Base-by-base conservation (phyloP, 2,797 vertebrate genomes). In the Sebastes umbrosus region DNA sequence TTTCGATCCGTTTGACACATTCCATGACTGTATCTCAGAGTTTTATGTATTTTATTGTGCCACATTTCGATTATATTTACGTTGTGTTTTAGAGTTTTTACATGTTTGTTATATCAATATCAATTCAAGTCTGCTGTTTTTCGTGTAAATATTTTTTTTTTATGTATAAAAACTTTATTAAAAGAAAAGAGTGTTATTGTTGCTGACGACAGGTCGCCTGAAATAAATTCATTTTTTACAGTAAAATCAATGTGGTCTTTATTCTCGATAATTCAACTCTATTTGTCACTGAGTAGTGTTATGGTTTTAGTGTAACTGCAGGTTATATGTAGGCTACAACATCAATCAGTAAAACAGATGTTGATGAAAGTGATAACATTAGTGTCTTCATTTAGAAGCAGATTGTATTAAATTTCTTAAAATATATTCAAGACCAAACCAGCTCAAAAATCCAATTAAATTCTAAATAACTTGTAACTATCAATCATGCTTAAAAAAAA, bases 201-300 rank as follows among this genome's bases (percentile, higher is more conserved):
- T 83, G 69, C 13, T 75, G 71, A 66, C 20, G 31, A 79, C 60
- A 34, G 27, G 54, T 78, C 50, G n/a, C 54, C 59, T 72, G 39
- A 79, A 92, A 92, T 93, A 92, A 91, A 92, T 78, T 43, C 24
- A 58, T 84, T 87, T 66, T 92, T 87, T 87, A 70, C 78, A 77
- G 24, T 78, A 54, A 86, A 87, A 66, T 55, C 57, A 81, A 83
- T 4, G 24, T 82, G 34, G 24, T 66, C 16, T 79, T 83, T 71
- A n/a, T 36, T 71, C 1, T 1, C 24, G 12, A 34, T 3, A 20
- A 9, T 54, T 75, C 2, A 8, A 55, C 57, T 50, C 14, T 22
- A 1, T 12, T 14, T 29, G 3, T 64, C 50, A 46, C 16, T 52
- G 39, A 16, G 39, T 43, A 43, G 39, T 43, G 39, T 16, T 10